phyloP scores from a whole-genome alignment of 2,888 invertebrate species.

The Isoperla grammatica region DNA sequence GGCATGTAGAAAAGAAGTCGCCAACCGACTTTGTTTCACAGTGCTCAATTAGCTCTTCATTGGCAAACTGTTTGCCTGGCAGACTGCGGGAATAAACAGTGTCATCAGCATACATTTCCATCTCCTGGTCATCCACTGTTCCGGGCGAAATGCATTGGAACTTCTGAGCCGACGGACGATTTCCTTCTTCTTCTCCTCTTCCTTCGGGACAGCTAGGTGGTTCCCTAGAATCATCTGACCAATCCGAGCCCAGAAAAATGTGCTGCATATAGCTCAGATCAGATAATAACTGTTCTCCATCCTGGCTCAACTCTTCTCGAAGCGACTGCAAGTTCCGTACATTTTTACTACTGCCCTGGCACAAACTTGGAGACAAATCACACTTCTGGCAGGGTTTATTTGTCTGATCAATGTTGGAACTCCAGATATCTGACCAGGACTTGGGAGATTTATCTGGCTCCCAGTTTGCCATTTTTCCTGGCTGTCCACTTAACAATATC shows the following conservation, averaged over 20 bases:
- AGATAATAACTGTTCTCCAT: slow-evolving; percentile 57
- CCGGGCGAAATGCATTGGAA: slow-evolving; percentile 12
- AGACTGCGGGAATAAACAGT: background rate
- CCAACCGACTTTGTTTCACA: slow-evolving; percentile 3
- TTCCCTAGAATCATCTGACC: slow-evolving; percentile 15
- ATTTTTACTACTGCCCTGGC: background rate
- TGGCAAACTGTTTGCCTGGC: background rate
- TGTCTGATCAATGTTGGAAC: too few relatives aligned
- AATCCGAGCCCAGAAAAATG: slow-evolving; percentile 42
- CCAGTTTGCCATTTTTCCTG: too few relatives aligned
- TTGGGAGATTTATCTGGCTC: too few relatives aligned
- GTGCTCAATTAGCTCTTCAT: background rate
- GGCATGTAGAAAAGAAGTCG: slow-evolving; percentile 5
- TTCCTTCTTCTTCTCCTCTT: slow-evolving; percentile 2
- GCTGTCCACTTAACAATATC: too few relatives aligned
- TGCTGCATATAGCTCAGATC: slow-evolving; percentile 55
- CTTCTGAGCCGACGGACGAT: slow-evolving; percentile 12
- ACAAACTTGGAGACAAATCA: background rate
- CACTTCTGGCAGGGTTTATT: background rate
- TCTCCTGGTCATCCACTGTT: slow-evolving; percentile 3
- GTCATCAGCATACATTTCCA: slow-evolving; percentile 19
- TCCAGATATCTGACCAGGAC: too few relatives aligned
- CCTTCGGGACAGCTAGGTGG: background rate
- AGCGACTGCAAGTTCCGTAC: slow-evolving; percentile 34
- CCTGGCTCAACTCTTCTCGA: slow-evolving; percentile 51